These are phyloP conservation scores for Clarias laeviceps DNA, from an alignment of 2,797 vertebrate species.

Conservation along the genomic window DNA sequence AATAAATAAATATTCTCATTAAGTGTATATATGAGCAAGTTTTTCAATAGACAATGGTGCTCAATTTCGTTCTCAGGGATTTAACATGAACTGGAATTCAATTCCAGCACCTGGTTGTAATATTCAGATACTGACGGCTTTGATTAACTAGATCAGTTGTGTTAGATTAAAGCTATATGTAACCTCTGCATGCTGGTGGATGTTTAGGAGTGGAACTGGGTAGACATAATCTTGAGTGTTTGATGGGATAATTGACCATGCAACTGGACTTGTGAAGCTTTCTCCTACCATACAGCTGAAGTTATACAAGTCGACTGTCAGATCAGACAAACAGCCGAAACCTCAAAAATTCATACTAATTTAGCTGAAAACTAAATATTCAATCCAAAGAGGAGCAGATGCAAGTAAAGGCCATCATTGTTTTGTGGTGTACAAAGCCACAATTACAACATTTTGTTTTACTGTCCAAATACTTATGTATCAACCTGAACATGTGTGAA, in stretches of 20 bases:
- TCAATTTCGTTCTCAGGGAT: not conserved
- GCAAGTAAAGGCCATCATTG: no score
- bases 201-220: not conserved
- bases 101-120: slow-evolving; percentile 7
- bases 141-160: slow-evolving; percentile 14
- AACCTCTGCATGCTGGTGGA: slow-evolving; percentile 17
- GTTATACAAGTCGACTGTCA: slow-evolving; percentile 51
- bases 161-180: slow-evolving; percentile 17
- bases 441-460: no score
- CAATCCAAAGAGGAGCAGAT: no score
- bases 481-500: slow-evolving; percentile 39
- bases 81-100: not conserved
- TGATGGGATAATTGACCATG: slow-evolving; percentile 32
- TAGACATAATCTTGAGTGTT: slow-evolving; percentile 12
- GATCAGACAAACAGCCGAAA: slow-evolving; percentile 51
- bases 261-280: slow-evolving; percentile 24
- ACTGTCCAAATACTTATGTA: no score
- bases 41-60: not conserved
- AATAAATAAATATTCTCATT: not conserved
- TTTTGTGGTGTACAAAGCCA: no score
- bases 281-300: slow-evolving; percentile 42
- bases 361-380: no score
- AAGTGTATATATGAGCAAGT: not conserved
- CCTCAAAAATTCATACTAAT: slow-evolving; percentile 47
- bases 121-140: slow-evolving; percentile 9